Evolutionary conservation across 2,797 vertebrate genomes (phyloP), one percentile per base, ranked within the genome.

Genomic region (Alexandromys oeconomus): DNA sequence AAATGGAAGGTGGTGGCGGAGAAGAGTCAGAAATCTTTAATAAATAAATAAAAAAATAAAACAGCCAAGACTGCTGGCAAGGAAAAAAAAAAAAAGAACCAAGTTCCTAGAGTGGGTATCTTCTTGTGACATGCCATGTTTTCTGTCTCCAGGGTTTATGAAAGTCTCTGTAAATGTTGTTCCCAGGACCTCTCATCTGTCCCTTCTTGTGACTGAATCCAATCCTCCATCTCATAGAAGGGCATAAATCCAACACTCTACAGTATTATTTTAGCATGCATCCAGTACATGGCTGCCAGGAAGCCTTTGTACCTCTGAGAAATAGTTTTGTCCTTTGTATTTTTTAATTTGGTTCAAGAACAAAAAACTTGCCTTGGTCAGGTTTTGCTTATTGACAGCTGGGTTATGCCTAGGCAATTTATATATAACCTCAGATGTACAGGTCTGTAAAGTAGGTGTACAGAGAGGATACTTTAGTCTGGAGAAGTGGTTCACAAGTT

Each of bases 321-420:
- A 87, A 37, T 7, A 67, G 61, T 34, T 78, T 57, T 93, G 43
- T 73, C 3, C 77, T 92, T 89, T 43, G 43, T 27, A 61, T 87
- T 71, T 85, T 73, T 88, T 91, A 48, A 76, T 94, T 87, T 76
- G n/a, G 14, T 61, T 94, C 21, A 51, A 91, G 57, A 92, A 71
- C 11, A 51, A 82, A 89, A 67, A 27, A 1, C 37, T 67, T 43
- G 79, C 57, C 65, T 87, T 11, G 25, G 69, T 92, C 34, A 14
- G 48, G 59, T 85, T 93, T 87, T 87, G 34, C 8, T 87, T n/a
- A 54, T 54, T 87, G 48, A 54, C 4, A 54, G 3, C 34, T 27
- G 4, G 1, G 69, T 69, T 51, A 51, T 27, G 13, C 6, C 5
- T 25, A n/a, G 46, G 23, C 23, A 86, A 25, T 37, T 86, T 37